Base-by-base conservation (phyloP, 2,888 invertebrate genomes). In the Anaspis maculata region DNA sequence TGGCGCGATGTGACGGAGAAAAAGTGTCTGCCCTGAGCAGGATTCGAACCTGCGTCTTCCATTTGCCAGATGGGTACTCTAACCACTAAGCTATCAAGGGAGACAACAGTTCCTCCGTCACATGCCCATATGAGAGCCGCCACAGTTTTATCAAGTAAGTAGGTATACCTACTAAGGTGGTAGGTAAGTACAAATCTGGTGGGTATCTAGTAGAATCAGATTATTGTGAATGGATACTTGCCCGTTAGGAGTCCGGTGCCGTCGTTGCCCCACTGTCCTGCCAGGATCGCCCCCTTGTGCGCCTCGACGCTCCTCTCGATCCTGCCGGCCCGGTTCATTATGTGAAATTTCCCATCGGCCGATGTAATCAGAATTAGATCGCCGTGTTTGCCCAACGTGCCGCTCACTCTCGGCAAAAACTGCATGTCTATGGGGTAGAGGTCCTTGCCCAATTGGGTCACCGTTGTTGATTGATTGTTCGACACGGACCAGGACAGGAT, bases 161-260 rank as follows among this genome's bases (percentile, higher is more conserved):
- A n/a, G n/a, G n/a, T n/a, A n/a, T n/a, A n/a, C n/a, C n/a, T n/a
- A n/a, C n/a, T n/a, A n/a, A n/a, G n/a, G n/a, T n/a, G n/a, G n/a
- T n/a, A n/a, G n/a, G n/a, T n/a, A n/a, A n/a, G n/a, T n/a, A n/a
- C n/a, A n/a, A n/a, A n/a, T n/a, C n/a, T n/a, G n/a, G n/a, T n/a
- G n/a, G n/a, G n/a, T n/a, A n/a, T n/a, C n/a, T n/a, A n/a, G n/a
- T n/a, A n/a, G n/a, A n/a, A n/a, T n/a, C n/a, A n/a, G n/a, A n/a
- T n/a, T n/a, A n/a, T n/a, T n/a, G n/a, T n/a, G n/a, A n/a, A n/a
- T n/a, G 9, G 7, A 14, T 25, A 26, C 21, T 42, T 63, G 84
- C 89, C 83, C 56, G 91, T 95, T 9, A 95, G 70, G 26, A 99
- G 73, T n/a, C 94, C 89, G 15, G 90, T 83, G 2, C 94, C 97